phyloP scores from a whole-genome alignment of 37 sponge, comb jelly and placozoan species.

The Corticium candelabrum region DNA sequence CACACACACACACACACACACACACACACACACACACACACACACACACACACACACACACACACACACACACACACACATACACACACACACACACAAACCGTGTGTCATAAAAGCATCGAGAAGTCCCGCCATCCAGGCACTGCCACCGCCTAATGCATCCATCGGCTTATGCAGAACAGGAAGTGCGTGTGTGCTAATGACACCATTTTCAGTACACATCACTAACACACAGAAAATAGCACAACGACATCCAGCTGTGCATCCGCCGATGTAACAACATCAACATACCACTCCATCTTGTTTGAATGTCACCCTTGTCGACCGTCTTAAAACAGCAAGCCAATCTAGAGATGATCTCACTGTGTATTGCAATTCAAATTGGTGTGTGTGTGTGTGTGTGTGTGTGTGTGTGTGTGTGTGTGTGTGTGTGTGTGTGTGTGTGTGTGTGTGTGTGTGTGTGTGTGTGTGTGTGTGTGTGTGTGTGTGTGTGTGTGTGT shows the following conservation, averaged over 20 bases:
- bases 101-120: neutral
- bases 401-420: neutral
- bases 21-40: conserved; percentile 5
- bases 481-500: neutral
- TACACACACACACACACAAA: neutral
- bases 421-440: neutral
- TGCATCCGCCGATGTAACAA: no score
- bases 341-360: neutral
- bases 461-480: neutral
- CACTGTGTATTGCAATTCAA: neutral
- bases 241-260: no score
- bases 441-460: neutral
- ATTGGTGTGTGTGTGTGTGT: neutral
- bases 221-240: no score
- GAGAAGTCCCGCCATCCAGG: conserved; percentile 10
- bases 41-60: conserved; percentile 5
- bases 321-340: neutral
- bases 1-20: conserved; percentile 5
- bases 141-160: conserved; percentile 7
- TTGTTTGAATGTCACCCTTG: neutral
- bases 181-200: neutral
- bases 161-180: neutral
- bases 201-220: neutral
- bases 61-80: neutral
- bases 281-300: neutral